phyloP scores from a whole-genome alignment of 1,140 invertebrate genomes.

The Drosophila santomea region DNA sequence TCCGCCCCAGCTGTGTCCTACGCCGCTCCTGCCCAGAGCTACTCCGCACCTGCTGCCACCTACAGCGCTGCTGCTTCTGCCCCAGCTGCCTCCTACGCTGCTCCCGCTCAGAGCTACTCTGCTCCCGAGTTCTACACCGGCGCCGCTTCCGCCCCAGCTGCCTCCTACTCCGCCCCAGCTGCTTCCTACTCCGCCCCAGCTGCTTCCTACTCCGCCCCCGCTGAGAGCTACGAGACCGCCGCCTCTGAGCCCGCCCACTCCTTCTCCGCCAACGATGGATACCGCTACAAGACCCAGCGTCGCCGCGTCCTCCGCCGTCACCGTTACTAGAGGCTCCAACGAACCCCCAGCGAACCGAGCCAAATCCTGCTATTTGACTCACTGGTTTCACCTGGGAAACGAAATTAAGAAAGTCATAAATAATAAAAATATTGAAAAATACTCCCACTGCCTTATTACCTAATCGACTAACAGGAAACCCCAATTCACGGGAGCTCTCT shows the following conservation, averaged over 20 bases:
- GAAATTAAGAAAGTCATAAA: slow-evolving; percentile 52
- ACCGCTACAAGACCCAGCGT: slow-evolving; percentile 15
- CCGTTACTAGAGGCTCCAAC: slow-evolving; percentile 54
- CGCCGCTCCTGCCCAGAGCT: slow-evolving; percentile 41
- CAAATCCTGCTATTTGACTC: slow-evolving; percentile 35
- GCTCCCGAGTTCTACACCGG: slow-evolving; percentile 57
- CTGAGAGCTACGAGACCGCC: slow-evolving; percentile 36
- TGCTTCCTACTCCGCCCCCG: slow-evolving; percentile 40
- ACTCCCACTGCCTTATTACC: slow-evolving; percentile 3
- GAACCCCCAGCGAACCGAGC: slow-evolving; percentile 24
- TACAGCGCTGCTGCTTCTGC: slow-evolving; percentile 46
- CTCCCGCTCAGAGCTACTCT: slow-evolving; percentile 39
- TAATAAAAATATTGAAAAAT: slow-evolving; percentile 29
- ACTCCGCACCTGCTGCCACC: slow-evolving; percentile 43
- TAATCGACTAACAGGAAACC: slow-evolving; percentile 30
- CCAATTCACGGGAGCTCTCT: slow-evolving; percentile 11
- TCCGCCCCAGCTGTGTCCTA: slow-evolving; percentile 44
- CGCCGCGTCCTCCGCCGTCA: slow-evolving; percentile 56
- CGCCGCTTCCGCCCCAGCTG: slow-evolving; percentile 46
- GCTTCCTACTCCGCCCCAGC: slow-evolving; percentile 41
- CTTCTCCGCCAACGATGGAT: slow-evolving; percentile 26
- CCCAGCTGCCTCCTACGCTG: slow-evolving; percentile 34
- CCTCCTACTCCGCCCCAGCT: slow-evolving; percentile 25
- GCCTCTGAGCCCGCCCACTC: slow-evolving; percentile 20
- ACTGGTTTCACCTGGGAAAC: slow-evolving; percentile 51